These are phyloP conservation scores for Atractosteus spatula DNA, from an alignment of 2,113 vertebrate species.

Conservation along the genomic window DNA sequence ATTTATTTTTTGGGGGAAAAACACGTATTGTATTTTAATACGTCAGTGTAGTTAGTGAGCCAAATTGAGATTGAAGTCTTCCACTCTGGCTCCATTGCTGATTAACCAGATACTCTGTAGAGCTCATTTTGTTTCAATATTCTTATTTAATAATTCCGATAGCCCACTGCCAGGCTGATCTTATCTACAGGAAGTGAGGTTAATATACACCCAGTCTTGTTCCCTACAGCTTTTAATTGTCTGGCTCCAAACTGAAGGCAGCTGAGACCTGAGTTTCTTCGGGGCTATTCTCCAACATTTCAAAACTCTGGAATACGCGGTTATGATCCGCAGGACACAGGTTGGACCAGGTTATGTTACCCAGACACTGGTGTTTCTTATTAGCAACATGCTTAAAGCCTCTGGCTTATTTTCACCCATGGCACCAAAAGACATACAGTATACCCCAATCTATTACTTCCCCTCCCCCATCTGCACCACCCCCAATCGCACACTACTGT, in stretches of 20 bases:
- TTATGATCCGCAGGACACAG: background rate
- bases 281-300: too few relatives aligned
- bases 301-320: background rate
- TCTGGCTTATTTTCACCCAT: background rate
- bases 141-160: background rate
- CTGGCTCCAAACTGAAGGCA: too few relatives aligned
- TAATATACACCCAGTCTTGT: background rate
- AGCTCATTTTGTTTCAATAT: background rate
- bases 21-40: too few relatives aligned
- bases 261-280: too few relatives aligned
- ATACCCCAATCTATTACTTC: background rate
- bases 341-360: constrained; percentile 1
- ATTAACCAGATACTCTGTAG: background rate
- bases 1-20: too few relatives aligned
- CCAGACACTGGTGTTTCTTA: background rate
- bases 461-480: constrained; percentile 17
- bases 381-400: background rate
- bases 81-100: background rate
- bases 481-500: constrained; percentile 4
- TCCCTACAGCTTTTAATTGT: background rate
- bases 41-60: too few relatives aligned
- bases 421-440: too few relatives aligned
- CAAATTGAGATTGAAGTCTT: too few relatives aligned
- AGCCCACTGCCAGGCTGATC: background rate
- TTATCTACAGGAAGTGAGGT: background rate